These are phyloP conservation scores for Pygocentrus nattereri DNA, from an alignment of 2,797 vertebrate genomes.

Conservation along the genomic window DNA sequence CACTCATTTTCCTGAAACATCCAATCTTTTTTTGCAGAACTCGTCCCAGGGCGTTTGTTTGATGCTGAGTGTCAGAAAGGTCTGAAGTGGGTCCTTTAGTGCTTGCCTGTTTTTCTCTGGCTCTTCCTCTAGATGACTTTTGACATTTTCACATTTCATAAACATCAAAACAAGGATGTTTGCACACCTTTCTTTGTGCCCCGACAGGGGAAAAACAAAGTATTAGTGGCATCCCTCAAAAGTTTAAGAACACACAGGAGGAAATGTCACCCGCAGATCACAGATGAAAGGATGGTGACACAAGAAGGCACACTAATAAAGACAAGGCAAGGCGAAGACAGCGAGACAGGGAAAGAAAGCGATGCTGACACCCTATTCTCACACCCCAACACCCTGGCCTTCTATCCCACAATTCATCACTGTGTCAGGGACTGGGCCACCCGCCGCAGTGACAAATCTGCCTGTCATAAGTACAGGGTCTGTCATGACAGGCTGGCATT, in stretches of 20 bases:
- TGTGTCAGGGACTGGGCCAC: conserved; percentile 61
- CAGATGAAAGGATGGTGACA: conserved; percentile 47
- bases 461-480: conserved; percentile 65
- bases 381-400: conserved; percentile 50
- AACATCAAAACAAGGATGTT: conserved; percentile 57
- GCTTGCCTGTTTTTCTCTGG: conserved; percentile 8
- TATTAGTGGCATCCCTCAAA: conserved; percentile 34
- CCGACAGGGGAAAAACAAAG: conserved; percentile 37
- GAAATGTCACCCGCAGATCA: conserved; percentile 57
- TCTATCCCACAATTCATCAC: conserved; percentile 75
- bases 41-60: neutral
- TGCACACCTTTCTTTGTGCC: neutral
- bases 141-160: conserved; percentile 62
- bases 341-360: neutral
- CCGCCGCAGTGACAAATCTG: conserved; percentile 73
- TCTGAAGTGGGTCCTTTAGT: conserved; percentile 2
- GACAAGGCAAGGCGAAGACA: conserved; percentile 20
- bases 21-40: conserved; percentile 9
- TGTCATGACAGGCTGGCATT: conserved; percentile 67
- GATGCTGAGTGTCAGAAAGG: neutral
- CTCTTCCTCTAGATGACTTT: conserved; percentile 34
- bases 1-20: neutral
- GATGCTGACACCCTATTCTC: conserved; percentile 41
- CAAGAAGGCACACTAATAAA: conserved; percentile 51
- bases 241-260: conserved; percentile 28